phyloP scores from a whole-genome alignment of 2,797 vertebrate genomes.

The Hippoglossus hippoglossus region DNA sequence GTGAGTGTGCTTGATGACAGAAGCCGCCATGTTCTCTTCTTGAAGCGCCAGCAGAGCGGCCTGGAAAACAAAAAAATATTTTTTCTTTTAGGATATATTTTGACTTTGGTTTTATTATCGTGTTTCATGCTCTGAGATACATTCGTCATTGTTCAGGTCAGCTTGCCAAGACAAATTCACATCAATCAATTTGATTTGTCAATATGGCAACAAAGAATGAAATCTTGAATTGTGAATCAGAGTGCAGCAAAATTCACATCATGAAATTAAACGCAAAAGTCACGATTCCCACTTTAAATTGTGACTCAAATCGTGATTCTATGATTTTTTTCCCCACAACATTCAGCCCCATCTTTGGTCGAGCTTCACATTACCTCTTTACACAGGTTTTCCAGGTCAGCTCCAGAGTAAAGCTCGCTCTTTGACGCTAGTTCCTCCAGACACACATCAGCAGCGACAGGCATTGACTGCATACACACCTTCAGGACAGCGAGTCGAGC shows the following conservation, averaged over 20 bases:
- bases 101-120: background rate
- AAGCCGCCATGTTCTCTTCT: constrained; percentile 87
- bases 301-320: no score
- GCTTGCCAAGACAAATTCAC: no score
- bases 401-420: constrained; percentile 91
- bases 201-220: rapidly evolving
- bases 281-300: no score
- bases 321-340: no score
- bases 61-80: constrained; percentile 70
- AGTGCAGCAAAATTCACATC: no score
- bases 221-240: no score
- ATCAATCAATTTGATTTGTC: no score
- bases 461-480: constrained; percentile 86
- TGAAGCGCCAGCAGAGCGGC: constrained; percentile 92
- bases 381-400: constrained; percentile 94
- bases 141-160: no score
- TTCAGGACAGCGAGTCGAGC: constrained; percentile 89
- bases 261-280: no score
- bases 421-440: constrained; percentile 85
- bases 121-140: no score
- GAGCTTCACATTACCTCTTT: constrained; percentile 87
- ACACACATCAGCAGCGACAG: constrained; percentile 84
- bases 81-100: background rate
- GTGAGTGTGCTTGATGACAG: constrained; percentile 83
- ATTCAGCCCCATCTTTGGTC: background rate